phyloP scores from a whole-genome alignment of 1,140 invertebrate species.

The Monomorium pharaonis region DNA sequence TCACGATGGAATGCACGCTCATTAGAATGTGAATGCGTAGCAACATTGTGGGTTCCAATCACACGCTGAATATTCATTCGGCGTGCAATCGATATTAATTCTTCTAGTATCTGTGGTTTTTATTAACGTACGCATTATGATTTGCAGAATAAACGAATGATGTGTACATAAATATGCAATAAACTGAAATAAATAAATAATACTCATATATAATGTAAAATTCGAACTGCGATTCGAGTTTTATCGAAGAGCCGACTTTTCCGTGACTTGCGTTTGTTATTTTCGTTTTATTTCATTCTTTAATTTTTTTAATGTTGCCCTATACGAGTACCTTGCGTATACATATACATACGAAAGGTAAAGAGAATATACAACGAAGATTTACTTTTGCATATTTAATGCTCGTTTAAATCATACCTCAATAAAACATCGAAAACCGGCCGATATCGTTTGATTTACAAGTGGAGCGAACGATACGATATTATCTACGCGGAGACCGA shows the following conservation, averaged over 20 bases:
- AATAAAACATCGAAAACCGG: conserved; percentile 29
- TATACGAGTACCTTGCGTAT: background rate
- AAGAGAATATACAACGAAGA: background rate
- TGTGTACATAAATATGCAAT: conserved; percentile 26
- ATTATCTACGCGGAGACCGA: conserved; percentile 28
- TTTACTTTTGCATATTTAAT: conserved; percentile 2
- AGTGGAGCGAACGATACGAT: conserved; percentile 38
- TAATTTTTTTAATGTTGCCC: background rate
- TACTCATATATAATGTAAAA: conserved; percentile 16
- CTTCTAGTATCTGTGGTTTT: conserved; percentile 47
- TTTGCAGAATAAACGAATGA: conserved; percentile 31
- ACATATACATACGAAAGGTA: background rate
- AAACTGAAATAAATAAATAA: conserved; percentile 34
- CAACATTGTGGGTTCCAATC: conserved; percentile 39
- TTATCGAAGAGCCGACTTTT: background rate
- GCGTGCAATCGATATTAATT: conserved; percentile 43
- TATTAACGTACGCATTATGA: conserved; percentile 17
- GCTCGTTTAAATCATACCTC: conserved; percentile 1
- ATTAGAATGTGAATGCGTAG: conserved; percentile 37
- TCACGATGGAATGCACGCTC: conserved; percentile 32
- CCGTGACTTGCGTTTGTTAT: background rate
- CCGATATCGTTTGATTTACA: conserved; percentile 46
- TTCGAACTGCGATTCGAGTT: background rate
- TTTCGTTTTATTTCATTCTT: background rate
- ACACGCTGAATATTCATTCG: conserved; percentile 66